These are phyloP conservation scores for Cataglyphis cursor DNA, from an alignment of 2,888 invertebrate species.

Conservation along the genomic window DNA sequence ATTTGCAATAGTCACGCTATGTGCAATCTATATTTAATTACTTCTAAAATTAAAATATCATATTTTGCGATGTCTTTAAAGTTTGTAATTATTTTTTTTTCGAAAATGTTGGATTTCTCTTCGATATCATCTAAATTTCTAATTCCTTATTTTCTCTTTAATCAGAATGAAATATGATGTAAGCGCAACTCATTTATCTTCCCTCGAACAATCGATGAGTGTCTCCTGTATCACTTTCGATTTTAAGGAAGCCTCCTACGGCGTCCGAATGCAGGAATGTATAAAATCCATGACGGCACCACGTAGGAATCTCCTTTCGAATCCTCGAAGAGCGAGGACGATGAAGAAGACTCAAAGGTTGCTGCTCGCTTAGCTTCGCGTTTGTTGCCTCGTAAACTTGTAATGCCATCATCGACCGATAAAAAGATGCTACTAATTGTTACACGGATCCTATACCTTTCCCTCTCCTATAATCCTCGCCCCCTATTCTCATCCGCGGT, in stretches of 20 bases:
- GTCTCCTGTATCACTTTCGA: slow-evolving; percentile 79
- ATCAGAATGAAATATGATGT: not conserved
- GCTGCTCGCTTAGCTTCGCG: slow-evolving; percentile 60
- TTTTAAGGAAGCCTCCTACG: slow-evolving; percentile 79
- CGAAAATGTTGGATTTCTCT: not conserved
- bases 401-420: not conserved
- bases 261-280: slow-evolving; percentile 76
- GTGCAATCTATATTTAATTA: not conserved
- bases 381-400: slow-evolving; percentile 64
- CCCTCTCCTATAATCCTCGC: not conserved
- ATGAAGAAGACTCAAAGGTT: slow-evolving; percentile 78
- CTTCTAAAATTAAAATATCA: not conserved
- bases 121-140: not conserved
- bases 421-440: not conserved
- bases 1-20: not conserved
- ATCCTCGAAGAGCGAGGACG: slow-evolving; percentile 80
- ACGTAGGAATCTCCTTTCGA: slow-evolving; percentile 83
- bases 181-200: slow-evolving; percentile 53
- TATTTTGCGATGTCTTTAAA: not conserved
- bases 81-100: not conserved
- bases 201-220: slow-evolving; percentile 51
- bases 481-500: not conserved
- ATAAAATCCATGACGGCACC: slow-evolving; percentile 82
- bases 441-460: not conserved
- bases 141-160: not conserved